Conservation (phyloP, 2,113 vertebrate species). For the Hipposideros armiger region DNA sequence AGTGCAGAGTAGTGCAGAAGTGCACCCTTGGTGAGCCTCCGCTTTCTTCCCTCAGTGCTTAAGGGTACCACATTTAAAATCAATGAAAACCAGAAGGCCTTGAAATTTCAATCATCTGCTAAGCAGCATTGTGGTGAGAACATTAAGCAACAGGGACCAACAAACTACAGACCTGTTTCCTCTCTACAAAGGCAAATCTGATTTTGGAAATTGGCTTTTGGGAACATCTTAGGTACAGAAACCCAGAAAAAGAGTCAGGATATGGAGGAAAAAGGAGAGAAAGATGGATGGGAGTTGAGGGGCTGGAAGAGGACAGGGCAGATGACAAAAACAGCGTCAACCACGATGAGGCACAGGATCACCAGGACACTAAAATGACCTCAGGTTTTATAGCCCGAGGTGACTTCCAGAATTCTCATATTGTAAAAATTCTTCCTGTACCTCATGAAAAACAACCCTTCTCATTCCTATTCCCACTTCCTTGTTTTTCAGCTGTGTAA, state of each 20-base stretch:
- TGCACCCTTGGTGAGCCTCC: neutral
- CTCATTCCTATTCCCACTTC: neutral
- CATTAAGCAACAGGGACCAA: neutral
- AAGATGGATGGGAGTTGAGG: neutral
- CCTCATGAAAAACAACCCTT: neutral
- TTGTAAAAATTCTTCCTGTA: neutral
- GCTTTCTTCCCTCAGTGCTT: neutral
- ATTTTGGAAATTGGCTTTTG: slow-evolving; percentile 50
- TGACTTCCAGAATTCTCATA: neutral
- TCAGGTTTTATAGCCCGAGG: neutral
- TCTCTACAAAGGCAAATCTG: slow-evolving; percentile 25
- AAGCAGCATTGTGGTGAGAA: neutral
- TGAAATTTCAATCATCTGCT: neutral
- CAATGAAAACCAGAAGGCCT: slow-evolving; percentile 17
- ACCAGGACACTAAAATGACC: neutral
- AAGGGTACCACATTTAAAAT: neutral
- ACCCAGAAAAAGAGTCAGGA: slow-evolving; percentile 5
- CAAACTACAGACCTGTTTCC: neutral
- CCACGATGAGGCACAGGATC: accelerated
- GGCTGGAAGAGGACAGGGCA: neutral
- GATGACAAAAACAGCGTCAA: neutral
- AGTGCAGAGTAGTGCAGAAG: neutral
- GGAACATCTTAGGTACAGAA: neutral
- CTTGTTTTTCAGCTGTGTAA: neutral
- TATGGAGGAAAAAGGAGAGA: neutral